Base-by-base conservation (phyloP, 2,113 vertebrate genomes). In the Xiphorhynchus elegans region DNA sequence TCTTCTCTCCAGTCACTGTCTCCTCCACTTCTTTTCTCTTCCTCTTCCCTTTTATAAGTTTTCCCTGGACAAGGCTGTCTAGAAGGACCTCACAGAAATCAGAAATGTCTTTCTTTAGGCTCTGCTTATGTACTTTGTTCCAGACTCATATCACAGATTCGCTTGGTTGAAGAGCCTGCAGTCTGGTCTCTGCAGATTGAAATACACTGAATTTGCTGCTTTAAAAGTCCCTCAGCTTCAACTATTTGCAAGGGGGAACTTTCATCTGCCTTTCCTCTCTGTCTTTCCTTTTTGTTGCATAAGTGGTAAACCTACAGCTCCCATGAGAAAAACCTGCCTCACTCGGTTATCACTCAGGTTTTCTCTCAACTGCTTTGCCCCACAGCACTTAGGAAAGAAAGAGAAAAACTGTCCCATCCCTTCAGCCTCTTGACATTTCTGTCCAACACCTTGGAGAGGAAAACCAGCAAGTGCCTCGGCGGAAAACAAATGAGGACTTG, bases 391-490 rank as follows among this genome's bases (percentile, higher is more conserved):
- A 67, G 70, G 77, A 79, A 92, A 89, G 75, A 94, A 79, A 77
- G 84, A 83, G 70, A 95, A 90, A 80, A 84, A 72, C 42, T 5
- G 7, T 75, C 83, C 76, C 13, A 1, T 91, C 47, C 85, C 72
- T 93, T 95, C 83, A 90, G 74, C 93, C 95, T 93, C 92, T 96
- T 96, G 96, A 97, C 93, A 96, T 94, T 96, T 95, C 94, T 95
- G 83, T 93, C 96, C 95, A 89, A 95, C 95, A 96, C 95, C 95
- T 92, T 96, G 80, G 94, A 96, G 95, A 97, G 92, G 92, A 94
- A 96, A 97, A 96, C 84, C 95, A 97, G 92, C 93, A 90, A 95
- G 96, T 94, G 90, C 88, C 88, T 84, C 0, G 1, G 86, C 46
- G 26, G 96, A 96, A 97, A 97, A 96, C 95, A 92, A 96, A 95